These are phyloP conservation scores for Morone chrysops DNA, from an alignment of 2,113 vertebrate species.

Conservation along the genomic window DNA sequence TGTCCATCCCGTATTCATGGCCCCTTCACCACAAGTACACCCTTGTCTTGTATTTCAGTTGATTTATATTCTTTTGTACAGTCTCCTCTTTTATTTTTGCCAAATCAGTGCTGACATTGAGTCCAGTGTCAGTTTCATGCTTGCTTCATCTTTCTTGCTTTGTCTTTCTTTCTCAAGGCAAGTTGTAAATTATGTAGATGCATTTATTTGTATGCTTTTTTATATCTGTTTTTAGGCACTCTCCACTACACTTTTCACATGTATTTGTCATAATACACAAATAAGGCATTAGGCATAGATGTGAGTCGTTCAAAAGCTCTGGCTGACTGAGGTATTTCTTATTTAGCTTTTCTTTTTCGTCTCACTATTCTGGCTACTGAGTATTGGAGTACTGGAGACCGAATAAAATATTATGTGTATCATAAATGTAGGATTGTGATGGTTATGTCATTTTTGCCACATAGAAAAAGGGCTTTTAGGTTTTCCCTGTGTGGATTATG, in stretches of 20 bases:
- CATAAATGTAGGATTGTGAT: constrained; percentile 29
- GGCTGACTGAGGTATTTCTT: constrained; percentile 1
- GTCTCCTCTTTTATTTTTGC: neutral
- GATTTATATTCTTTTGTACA: neutral
- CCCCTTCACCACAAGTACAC: constrained; percentile 14
- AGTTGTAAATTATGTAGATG: constrained; percentile 47
- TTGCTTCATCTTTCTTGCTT: neutral
- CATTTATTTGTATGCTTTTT: constrained; percentile 31
- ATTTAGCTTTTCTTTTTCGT: constrained; percentile 33
- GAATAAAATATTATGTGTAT: constrained; percentile 38
- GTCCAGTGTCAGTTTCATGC: neutral
- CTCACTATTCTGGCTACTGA: constrained; percentile 16
- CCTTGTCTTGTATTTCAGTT: constrained; percentile 21
- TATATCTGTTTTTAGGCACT: constrained; percentile 27
- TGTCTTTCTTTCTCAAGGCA: constrained; percentile 8
- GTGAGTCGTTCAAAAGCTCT: constrained; percentile 15
- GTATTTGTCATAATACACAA: constrained; percentile 18
- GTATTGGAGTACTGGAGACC: constrained; percentile 36
- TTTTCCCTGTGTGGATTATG: constrained; percentile 9
- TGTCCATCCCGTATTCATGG: constrained; percentile 20
- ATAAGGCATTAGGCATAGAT: constrained; percentile 27
- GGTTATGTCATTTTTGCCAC: constrained; percentile 17
- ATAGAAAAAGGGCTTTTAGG: neutral
- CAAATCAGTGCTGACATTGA: constrained; percentile 44
- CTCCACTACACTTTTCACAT: constrained; percentile 18